Conservation (phyloP, 1,140 invertebrate species). For the Homarus americanus region DNA sequence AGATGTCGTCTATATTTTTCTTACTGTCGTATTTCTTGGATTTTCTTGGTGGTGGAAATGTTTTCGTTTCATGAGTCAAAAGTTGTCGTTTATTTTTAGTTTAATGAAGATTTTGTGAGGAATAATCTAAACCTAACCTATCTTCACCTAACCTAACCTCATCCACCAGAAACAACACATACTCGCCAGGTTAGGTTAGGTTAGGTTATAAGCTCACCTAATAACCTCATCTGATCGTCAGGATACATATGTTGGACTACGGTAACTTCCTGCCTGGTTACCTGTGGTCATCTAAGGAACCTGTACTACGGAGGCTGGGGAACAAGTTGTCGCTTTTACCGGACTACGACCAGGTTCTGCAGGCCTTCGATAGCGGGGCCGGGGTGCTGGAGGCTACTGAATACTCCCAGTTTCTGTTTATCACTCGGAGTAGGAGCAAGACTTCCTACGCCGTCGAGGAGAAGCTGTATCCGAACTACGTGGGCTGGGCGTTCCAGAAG, state of each 20-base stretch:
- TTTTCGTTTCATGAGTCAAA: no score
- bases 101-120: no score
- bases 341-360: conserved; percentile 32
- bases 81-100: no score
- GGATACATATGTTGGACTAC: conserved; percentile 57
- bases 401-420: conserved; percentile 60
- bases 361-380: conserved; percentile 36
- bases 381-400: conserved; percentile 50
- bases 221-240: not conserved
- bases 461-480: conserved; percentile 53
- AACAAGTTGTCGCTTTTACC: conserved; percentile 20
- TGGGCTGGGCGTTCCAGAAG: conserved; percentile 53
- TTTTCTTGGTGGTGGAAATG: no score
- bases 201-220: no score
- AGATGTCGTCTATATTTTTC: no score
- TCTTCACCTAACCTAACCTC: no score
- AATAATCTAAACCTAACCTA: no score
- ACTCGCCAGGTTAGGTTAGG: not conserved
- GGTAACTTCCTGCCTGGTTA: conserved; percentile 49
- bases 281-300: conserved; percentile 46
- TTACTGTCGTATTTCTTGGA: no score
- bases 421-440: conserved; percentile 37
- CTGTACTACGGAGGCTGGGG: conserved; percentile 19
- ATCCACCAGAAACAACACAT: not conserved
- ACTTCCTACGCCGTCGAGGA: conserved; percentile 50